Base-by-base conservation (phyloP, 2,888 invertebrate genomes). In the Argyresthia albistria region DNA sequence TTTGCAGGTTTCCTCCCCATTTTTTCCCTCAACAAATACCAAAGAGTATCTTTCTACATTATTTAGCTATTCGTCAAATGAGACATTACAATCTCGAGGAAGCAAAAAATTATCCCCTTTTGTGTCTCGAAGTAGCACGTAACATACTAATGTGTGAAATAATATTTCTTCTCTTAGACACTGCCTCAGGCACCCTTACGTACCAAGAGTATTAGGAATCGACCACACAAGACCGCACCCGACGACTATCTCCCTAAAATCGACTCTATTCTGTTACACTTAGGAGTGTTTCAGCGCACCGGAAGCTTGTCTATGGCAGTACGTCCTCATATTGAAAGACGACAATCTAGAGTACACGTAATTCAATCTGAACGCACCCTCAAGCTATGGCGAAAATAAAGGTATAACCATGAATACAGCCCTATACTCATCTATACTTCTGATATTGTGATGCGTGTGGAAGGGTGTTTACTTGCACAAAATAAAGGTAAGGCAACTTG, bases 71-170 rank as follows among this genome's bases (percentile, higher is more conserved):
- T 49, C 37, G 49, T 25, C 39, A 43, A 35, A 50, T 42, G 16
- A n/a, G 42, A 25, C 42, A 12, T n/a, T n/a, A 50, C 42, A 12
- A 43, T 42, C 43, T 43, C 50, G 12, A 50, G 46, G 15, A 35
- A 35, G 10, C 14, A 35, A 36, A 36, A 68, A 65, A 63, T 63
- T 60, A 67, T 69, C 65, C 36, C 46, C 46, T 64, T 63, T 6
- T 65, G 64, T 64, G 66, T 66, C 65, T 68, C 52, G 55, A 53
- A 11, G 50, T 10, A 16, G 46, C 46, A 15, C 63, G 64, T 63
- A 66, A 64, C 67, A 65, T 68, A 61, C 65, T 76, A 76, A 79
- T 73, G 75, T 77, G 71, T 69, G 68, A 76, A 78, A 54, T 52
- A 51, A 52, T 54, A 52, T 54, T 54, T 51, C 43, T 48, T 35